Evolutionary conservation across 2,888 invertebrate species (phyloP), one percentile per base, ranked within the genome.

Genomic region (Junonia oenone): DNA sequence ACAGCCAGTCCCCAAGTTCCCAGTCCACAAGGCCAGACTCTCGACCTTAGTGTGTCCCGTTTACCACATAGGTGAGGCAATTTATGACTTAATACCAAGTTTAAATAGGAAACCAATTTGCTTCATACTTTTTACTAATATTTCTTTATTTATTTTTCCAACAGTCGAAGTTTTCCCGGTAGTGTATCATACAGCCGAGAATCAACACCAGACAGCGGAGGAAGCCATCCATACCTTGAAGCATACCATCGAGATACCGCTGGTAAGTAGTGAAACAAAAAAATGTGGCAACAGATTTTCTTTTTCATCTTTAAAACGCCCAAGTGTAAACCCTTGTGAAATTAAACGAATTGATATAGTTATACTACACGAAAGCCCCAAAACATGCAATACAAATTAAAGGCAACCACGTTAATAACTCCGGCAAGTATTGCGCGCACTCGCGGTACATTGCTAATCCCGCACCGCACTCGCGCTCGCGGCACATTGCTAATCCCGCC

Each of bases 1-100:
- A 94, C 95, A 66, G 94, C 96, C 75, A 96, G 96, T 90, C 96
- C 96, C 65, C 96, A 96, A 91, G 96, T 96, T 87, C 96, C 96
- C 75, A 96, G 96, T 91, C 96, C 96, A 63, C 96, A 96, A 91
- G 96, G 96, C 71, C 96, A 97, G 84, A 96, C 96, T 71, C 92
- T 96, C 82, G 96, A 97, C 91, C 93, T 96, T 81, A 96, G 96
- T 86, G 96, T 97, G 71, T 96, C 95, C 85, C 92, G 96, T 84
- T 92, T 96, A 83, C 94, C 94, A 79, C 95, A 96, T 92, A 95
- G 96, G 96, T 96, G 91, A 88, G 88, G 83, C 81, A 76, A 71
- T 63, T 50, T 61, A 43, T 55, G n/a, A 48, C 53, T 43, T 17
- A 43, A 55, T 52, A 47, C 60, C 22, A 54, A 40, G 31, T 22